A percentile compares a stretch with the other conserved stretches of the same genome.
Conservation (phyloP, 2,797 vertebrate species). For the Galago senegalensis region DNA sequence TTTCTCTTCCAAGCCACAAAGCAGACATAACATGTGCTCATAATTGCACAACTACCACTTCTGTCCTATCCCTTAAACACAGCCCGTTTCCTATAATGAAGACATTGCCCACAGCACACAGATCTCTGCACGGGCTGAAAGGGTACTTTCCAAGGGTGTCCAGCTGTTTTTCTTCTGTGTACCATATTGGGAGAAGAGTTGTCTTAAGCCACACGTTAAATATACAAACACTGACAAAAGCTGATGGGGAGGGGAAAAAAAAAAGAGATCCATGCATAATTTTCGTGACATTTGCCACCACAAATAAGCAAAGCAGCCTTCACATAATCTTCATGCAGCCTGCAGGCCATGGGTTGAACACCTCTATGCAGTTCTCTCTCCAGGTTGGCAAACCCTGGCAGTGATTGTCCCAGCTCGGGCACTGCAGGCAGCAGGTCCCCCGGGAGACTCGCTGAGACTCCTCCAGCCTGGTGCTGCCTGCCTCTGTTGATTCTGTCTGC, state of each 20-base stretch:
- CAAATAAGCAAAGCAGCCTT: too few species aligned
- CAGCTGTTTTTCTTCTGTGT: too few species aligned
- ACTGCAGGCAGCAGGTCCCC: rapidly evolving
- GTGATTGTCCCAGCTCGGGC: rapidly evolving
- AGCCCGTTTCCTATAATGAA: neutral
- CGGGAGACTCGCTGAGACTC: rapidly evolving
- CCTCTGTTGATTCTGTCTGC: too few species aligned
- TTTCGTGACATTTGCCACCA: too few species aligned
- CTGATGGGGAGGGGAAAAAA: too few species aligned
- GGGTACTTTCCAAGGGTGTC: too few species aligned
- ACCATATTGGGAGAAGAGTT: too few species aligned
- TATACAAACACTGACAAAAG: too few species aligned
- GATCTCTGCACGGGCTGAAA: neutral
- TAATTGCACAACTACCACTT: neutral
- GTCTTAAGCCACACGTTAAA: too few species aligned
- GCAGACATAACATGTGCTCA: neutral
- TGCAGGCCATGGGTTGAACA: too few species aligned
- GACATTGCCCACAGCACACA: neutral
- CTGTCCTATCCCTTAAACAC: neutral
- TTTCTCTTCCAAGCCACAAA: neutral
- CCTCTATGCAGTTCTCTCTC: neutral
- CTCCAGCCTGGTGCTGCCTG: neutral
- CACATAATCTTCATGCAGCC: too few species aligned
- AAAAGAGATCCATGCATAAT: too few species aligned
- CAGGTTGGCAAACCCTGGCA: rapidly evolving